phyloP scores from a whole-genome alignment of 2,888 invertebrate genomes.

The Drosophila neonasuta region DNA sequence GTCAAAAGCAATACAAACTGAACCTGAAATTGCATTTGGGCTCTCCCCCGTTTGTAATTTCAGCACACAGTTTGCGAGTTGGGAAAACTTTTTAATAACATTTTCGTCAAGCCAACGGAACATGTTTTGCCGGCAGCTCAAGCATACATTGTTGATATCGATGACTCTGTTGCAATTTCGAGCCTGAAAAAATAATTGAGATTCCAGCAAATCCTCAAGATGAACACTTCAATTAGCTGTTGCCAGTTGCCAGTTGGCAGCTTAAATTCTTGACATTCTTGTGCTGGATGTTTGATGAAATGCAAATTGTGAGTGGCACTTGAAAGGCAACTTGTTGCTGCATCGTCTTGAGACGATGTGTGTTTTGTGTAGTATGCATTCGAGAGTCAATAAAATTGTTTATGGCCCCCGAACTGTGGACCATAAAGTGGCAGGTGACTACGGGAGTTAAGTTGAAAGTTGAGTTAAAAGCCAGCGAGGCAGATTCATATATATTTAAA shows the following conservation, averaged over 20 bases:
- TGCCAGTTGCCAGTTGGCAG: not conserved
- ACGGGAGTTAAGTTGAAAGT: slow-evolving; percentile 30
- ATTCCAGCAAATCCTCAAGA: slow-evolving; percentile 3
- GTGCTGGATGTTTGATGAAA: slow-evolving; percentile 10
- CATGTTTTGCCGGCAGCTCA: slow-evolving; percentile 7
- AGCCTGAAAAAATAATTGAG: not conserved
- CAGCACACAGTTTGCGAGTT: slow-evolving; percentile 29
- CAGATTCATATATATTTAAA: slow-evolving; percentile 59
- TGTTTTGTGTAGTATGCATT: slow-evolving; percentile 1
- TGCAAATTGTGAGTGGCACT: slow-evolving; percentile 14
- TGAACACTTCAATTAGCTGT: slow-evolving; percentile 20
- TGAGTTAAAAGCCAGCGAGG: slow-evolving; percentile 54
- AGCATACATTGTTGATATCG: slow-evolving; percentile 7
- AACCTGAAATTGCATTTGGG: slow-evolving; percentile 52
- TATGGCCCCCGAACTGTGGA: slow-evolving; percentile 29
- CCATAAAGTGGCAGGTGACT: slow-evolving; percentile 32
- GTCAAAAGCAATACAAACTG: slow-evolving; percentile 39
- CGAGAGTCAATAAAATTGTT: slow-evolving; percentile 39
- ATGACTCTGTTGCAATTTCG: slow-evolving; percentile 15
- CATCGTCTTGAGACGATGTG: slow-evolving; percentile 4
- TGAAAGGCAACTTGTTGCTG: slow-evolving; percentile 47
- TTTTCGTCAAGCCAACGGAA: slow-evolving; percentile 35
- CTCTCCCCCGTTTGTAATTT: slow-evolving; percentile 39
- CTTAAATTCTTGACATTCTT: slow-evolving; percentile 12
- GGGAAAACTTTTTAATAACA: slow-evolving; percentile 71